Base-by-base conservation (phyloP, 2,797 vertebrate genomes). In the Pangasius mekongensis region DNA sequence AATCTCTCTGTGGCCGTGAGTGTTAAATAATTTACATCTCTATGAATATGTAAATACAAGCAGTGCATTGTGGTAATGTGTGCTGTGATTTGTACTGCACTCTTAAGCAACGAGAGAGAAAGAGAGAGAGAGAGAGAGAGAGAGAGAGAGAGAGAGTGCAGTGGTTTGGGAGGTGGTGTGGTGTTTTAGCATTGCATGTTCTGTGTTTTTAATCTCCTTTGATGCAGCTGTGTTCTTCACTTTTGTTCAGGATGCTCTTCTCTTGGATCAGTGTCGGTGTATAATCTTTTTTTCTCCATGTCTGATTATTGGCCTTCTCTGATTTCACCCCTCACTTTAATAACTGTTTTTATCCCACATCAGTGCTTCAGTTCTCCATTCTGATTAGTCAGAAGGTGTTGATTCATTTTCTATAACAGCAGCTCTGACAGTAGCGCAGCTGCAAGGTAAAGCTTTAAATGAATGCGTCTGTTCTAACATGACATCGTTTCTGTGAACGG, bases 11-110 rank as follows among this genome's bases (percentile, higher is more conserved):
- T 87, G 90, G 88, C 84, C 91, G 91, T 93, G 88, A 93, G 90
- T 91, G 91, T 95, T 97, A 95, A 97, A 96, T 96, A 95, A 97
- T 97, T 96, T 94, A 97, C 96, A 94, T 94, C 92, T 94, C 94
- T 95, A 96, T 97, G 95, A 96, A 97, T 96, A 96, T 96, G 95
- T 94, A 96, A 94, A 96, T 96, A 47, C 47, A 91, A 89, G 86
- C 82, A 83, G 49, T 73, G 78, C 71, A 84, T 73, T 84, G 87
- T 85, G 90, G 89, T 89, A 90, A 64, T 87, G 90, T 89, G 30
- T 52, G 77, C 89, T 86, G 85, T 88, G 87, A 91, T 87, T 81
- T 87, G 88, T 89, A 86, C 67, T 76, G 52, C 10, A 67, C 69
- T 74, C 54, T 43, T 47, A 76, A 74, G 22, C 10, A 39, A 14